A percentile compares a stretch with the other conserved stretches of the same genome.
phyloP scores from a whole-genome alignment of 2,888 invertebrate species.

The Phalera bucephala region DNA sequence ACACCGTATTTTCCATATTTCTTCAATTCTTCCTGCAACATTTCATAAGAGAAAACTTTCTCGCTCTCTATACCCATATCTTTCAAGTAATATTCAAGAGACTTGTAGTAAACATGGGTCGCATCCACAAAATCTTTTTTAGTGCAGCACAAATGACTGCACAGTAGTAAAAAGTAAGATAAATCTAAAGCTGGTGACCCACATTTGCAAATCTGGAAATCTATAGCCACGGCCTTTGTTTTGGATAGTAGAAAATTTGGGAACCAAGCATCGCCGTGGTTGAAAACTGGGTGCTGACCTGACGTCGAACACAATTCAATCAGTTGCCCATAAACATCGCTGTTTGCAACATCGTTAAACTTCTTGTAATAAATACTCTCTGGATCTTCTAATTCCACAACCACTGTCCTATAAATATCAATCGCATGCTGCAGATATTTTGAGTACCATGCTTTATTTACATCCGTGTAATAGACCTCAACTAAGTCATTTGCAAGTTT shows the following conservation, averaged over 20 bases:
- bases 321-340: constrained; percentile 43
- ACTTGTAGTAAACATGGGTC: constrained; percentile 41
- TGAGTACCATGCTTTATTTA: constrained; percentile 44
- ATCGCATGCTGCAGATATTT: constrained; percentile 43
- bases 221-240: constrained; percentile 43
- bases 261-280: constrained; percentile 59
- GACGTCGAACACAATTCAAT: constrained; percentile 28
- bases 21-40: constrained; percentile 43
- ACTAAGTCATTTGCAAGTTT: constrained; percentile 34
- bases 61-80: constrained; percentile 46
- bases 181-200: constrained; percentile 49
- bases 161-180: constrained; percentile 39
- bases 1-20: constrained; percentile 49
- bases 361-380: constrained; percentile 46
- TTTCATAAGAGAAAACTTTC: constrained; percentile 36
- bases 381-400: constrained; percentile 40
- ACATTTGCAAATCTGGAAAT: constrained; percentile 53
- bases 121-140: constrained; percentile 44
- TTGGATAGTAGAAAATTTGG: constrained; percentile 49
- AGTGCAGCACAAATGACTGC: constrained; percentile 29
- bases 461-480: constrained; percentile 46
- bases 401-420: constrained; percentile 37
- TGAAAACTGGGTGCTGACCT: constrained; percentile 40
- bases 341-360: constrained; percentile 36
- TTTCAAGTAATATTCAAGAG: constrained; percentile 40